Conservation (phyloP, 2,888 invertebrate species). For the Tachina grossa region DNA sequence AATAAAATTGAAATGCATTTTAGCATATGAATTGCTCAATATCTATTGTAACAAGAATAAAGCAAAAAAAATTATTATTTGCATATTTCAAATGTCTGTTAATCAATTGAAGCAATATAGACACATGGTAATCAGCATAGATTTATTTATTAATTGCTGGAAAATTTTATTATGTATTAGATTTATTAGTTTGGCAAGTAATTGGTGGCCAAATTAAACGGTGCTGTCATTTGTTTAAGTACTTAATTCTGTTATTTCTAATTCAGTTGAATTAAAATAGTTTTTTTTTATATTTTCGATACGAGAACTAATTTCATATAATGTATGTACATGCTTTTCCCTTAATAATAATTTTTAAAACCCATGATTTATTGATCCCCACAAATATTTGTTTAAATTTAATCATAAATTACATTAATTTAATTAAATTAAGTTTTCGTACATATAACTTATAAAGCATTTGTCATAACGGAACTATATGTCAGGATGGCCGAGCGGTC, state of each 20-base stretch:
- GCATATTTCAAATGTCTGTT: conserved; percentile 47
- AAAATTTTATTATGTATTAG: conserved; percentile 33
- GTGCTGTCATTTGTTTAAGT: not conserved
- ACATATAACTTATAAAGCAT: too few species aligned
- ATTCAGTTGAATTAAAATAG: too few species aligned
- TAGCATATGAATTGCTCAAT: conserved; percentile 54
- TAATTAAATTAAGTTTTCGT: too few species aligned
- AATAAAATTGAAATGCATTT: conserved; percentile 49
- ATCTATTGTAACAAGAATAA: conserved; percentile 43
- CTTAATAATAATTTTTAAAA: too few species aligned
- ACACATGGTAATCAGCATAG: not conserved
- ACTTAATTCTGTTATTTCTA: too few species aligned
- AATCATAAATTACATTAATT: too few species aligned
- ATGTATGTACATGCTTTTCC: too few species aligned
- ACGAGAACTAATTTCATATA: too few species aligned
- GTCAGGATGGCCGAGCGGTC: conserved; percentile 75
- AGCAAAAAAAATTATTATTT: conserved; percentile 34
- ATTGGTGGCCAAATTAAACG: not conserved
- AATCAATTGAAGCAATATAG: conserved; percentile 32
- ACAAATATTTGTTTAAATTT: too few species aligned
- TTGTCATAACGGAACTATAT: not conserved
- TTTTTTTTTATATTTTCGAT: too few species aligned
- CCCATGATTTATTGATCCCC: too few species aligned
- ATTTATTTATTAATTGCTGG: conserved; percentile 1
- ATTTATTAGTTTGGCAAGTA: conserved; percentile 15